These are phyloP conservation scores for Zaprionus nigranus DNA, from an alignment of 1,140 invertebrate genomes.

Conservation along the genomic window DNA sequence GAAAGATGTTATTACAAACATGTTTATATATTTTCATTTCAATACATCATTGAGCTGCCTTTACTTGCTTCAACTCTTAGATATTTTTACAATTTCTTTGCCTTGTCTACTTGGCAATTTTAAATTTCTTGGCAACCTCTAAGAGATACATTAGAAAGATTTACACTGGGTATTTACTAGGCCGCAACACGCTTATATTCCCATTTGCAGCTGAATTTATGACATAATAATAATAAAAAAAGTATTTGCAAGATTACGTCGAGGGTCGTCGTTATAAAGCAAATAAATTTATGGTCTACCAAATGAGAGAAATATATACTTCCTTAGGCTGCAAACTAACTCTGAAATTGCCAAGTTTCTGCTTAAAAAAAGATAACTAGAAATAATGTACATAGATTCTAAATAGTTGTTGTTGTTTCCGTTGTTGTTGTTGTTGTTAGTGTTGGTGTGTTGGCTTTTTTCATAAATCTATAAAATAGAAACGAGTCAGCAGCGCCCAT, in stretches of 20 bases:
- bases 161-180: not conserved
- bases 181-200: not conserved
- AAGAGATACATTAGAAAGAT: not conserved
- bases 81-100: not conserved
- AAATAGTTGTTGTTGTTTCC: slow-evolving; percentile 18
- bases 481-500: slow-evolving; percentile 49
- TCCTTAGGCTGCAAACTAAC: not conserved
- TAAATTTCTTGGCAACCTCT: not conserved
- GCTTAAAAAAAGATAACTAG: slow-evolving; percentile 43
- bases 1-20: too few relatives aligned
- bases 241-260: slow-evolving; percentile 33
- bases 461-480: slow-evolving; percentile 62
- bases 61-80: too few relatives aligned
- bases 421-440: not conserved
- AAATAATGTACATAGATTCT: slow-evolving; percentile 16
- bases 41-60: too few relatives aligned
- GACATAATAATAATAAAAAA: slow-evolving; percentile 35
- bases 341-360: slow-evolving; percentile 42
- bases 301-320: not conserved
- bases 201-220: slow-evolving; percentile 28
- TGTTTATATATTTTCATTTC: too few relatives aligned
- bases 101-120: not conserved
- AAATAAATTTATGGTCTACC: slow-evolving; percentile 26
- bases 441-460: slow-evolving; percentile 30
- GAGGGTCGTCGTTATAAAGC: slow-evolving; percentile 18